Evolutionary conservation across 1,140 invertebrate genomes (phyloP).

Genomic region (Drosophila repletoides): DNA sequence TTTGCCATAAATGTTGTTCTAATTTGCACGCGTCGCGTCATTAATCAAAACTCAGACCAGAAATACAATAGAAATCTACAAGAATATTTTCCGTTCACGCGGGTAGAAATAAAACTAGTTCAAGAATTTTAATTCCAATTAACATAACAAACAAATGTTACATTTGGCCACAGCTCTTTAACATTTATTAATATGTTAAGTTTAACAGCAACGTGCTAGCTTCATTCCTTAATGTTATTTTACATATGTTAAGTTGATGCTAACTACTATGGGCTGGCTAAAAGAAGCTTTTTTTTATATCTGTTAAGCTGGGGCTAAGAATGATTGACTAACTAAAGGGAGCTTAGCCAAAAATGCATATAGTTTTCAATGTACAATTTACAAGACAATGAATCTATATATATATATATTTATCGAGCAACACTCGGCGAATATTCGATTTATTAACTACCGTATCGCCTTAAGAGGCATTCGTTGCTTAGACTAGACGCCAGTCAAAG

Average conservation of each 20-base stretch:
- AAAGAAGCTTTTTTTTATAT: no score
- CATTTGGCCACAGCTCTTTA: no score
- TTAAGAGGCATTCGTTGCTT: constrained; percentile 42
- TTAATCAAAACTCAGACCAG: constrained; percentile 59
- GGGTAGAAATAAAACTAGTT: constrained; percentile 1
- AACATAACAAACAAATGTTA: background rate
- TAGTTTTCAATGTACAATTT: background rate
- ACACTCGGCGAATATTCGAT: constrained; percentile 27
- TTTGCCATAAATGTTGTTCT: constrained; percentile 70
- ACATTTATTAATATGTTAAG: no score
- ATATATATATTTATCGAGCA: background rate
- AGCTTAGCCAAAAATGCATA: background rate
- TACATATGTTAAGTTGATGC: no score
- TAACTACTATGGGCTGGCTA: no score
- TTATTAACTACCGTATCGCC: constrained; percentile 56
- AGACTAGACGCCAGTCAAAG: constrained; percentile 59
- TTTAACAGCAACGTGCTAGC: no score
- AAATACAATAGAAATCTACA: no score
- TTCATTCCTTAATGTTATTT: no score
- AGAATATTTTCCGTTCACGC: no score
- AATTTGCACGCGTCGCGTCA: constrained; percentile 70
- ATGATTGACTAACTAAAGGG: no score
- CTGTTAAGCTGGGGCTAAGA: no score
- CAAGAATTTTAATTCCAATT: background rate
- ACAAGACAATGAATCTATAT: background rate